Conservation (phyloP, 2,113 vertebrate genomes). For the Myrmecobius fasciatus region DNA sequence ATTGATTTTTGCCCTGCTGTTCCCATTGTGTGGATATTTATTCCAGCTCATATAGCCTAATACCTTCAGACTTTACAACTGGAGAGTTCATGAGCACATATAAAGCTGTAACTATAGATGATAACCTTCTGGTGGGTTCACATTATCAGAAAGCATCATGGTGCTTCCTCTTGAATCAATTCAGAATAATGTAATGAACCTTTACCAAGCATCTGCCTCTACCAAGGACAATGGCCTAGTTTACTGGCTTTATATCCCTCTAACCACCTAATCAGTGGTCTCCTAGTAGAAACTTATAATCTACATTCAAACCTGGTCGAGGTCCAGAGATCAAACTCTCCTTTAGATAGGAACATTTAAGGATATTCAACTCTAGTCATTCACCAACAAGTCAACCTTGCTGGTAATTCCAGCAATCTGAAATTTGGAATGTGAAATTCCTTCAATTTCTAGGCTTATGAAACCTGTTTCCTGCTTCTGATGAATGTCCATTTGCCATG, state of each 20-base stretch:
- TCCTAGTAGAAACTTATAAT: background rate
- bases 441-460: background rate
- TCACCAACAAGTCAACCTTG: background rate
- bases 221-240: background rate
- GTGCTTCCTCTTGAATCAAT: background rate
- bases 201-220: background rate
- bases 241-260: background rate
- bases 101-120: background rate
- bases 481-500: background rate
- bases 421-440: background rate
- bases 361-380: background rate
- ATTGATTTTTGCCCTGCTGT: conserved; percentile 1
- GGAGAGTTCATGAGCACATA: background rate
- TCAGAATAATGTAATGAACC: background rate
- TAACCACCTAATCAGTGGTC: background rate
- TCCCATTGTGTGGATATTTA: background rate
- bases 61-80: background rate
- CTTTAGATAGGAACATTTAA: background rate
- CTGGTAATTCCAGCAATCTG: background rate
- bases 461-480: background rate
- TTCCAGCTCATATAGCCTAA: background rate
- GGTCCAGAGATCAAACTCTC: background rate
- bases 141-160: background rate
- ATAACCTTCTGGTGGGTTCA: background rate
- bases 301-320: background rate